phyloP scores from a whole-genome alignment of 2,113 vertebrate species.

The Scatophagus argus region DNA sequence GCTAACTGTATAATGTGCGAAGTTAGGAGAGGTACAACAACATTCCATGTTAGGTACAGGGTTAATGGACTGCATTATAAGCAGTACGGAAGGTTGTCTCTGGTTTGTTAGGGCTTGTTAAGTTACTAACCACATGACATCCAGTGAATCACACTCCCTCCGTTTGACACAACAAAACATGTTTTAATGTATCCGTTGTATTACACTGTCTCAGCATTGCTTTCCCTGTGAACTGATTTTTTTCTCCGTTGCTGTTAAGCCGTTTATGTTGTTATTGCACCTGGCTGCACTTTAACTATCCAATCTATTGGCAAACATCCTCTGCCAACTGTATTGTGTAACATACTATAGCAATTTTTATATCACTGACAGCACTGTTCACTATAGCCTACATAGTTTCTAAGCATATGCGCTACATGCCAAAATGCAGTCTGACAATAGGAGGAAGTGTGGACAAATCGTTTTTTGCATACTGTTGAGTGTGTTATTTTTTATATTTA shows the following conservation, averaged over 20 bases:
- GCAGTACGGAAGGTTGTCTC: neutral
- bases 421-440: neutral
- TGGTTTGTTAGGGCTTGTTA: neutral
- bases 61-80: neutral
- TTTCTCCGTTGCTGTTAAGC: too few species aligned
- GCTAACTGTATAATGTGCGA: neutral
- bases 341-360: neutral
- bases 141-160: neutral
- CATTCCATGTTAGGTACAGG: neutral
- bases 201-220: too few species aligned
- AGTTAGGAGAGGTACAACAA: neutral
- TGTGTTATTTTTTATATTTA: neutral
- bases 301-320: neutral
- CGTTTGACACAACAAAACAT: neutral
- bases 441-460: too few species aligned
- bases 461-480: neutral
- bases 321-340: neutral
- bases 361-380: neutral
- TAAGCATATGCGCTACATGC: neutral
- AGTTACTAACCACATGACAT: neutral
- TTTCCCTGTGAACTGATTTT: neutral
- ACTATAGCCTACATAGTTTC: neutral
- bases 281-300: too few species aligned
- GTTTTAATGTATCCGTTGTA: neutral
- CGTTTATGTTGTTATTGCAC: neutral